A percentile compares a stretch with the other conserved stretches of the same genome.
Evolutionary conservation across 1,140 invertebrate genomes (phyloP).

Genomic region (Hetaerina americana): DNA sequence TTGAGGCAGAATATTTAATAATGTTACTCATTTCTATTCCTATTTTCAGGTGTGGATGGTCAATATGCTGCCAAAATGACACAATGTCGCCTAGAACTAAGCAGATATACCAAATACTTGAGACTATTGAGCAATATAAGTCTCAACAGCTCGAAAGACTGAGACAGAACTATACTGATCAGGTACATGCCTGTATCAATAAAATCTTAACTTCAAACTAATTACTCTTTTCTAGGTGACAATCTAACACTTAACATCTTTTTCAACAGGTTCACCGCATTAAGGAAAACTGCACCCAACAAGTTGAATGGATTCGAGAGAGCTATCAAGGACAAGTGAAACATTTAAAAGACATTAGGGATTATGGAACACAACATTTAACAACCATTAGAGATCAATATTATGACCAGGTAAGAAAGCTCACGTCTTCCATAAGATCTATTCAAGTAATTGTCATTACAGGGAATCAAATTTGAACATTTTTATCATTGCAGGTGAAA

Average conservation of each 20-base stretch:
- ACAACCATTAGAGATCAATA: conserved; percentile 80
- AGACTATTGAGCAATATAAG: conserved; percentile 83
- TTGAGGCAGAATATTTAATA: too few relatives aligned
- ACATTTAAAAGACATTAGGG: conserved; percentile 75
- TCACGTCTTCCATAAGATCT: not conserved
- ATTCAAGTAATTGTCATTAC: too few relatives aligned
- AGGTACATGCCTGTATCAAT: conserved; percentile 38
- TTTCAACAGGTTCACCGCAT: conserved; percentile 60
- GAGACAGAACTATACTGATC: conserved; percentile 80
- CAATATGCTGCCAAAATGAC: conserved; percentile 42
- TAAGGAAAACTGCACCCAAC: conserved; percentile 81
- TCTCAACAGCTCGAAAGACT: conserved; percentile 74
- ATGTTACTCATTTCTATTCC: too few relatives aligned
- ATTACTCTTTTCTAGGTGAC: conserved; percentile 1
- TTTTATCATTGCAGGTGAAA: conserved; percentile 45
- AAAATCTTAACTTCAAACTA: conserved; percentile 4
- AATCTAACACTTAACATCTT: conserved; percentile 6
- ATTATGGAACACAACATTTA: conserved; percentile 78
- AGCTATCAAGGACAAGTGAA: conserved; percentile 79
- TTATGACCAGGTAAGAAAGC: conserved; percentile 61
- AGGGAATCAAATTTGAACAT: too few relatives aligned
- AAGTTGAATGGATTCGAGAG: conserved; percentile 85
- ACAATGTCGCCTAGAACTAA: conserved; percentile 57
- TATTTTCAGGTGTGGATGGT: conserved; percentile 24
- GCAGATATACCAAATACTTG: conserved; percentile 73